Percentiles rank a stretch among this genome's conserved stretches.
Conservation (phyloP, 2,797 vertebrate genomes). For the Neosalanx taihuensis region DNA sequence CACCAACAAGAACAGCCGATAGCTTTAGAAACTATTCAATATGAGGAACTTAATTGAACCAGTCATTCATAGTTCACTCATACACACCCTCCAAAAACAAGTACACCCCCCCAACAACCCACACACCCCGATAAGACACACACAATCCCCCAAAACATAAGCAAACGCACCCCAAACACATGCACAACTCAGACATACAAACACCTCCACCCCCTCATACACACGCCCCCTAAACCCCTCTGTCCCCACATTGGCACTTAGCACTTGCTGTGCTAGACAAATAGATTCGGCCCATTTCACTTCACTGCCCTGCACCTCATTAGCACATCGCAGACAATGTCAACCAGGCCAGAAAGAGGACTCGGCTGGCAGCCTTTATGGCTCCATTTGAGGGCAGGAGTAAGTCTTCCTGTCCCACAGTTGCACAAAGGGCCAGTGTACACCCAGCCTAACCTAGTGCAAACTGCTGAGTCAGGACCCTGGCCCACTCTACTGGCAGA, state of each 20-base stretch:
- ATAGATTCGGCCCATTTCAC: slow-evolving; percentile 38
- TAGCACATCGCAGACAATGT: slow-evolving; percentile 24
- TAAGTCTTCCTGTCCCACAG: not conserved
- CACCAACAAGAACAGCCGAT: no score
- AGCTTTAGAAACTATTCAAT: no score
- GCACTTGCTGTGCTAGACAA: slow-evolving; percentile 6
- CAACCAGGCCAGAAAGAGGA: slow-evolving; percentile 26
- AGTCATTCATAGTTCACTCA: no score
- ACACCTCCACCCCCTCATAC: not conserved
- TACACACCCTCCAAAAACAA: no score
- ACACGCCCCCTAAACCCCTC: not conserved
- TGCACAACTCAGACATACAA: not conserved
- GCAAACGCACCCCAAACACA: not conserved
- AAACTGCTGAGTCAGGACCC: slow-evolving; percentile 25
- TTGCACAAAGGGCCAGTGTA: slow-evolving; percentile 14
- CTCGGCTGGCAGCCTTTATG: not conserved
- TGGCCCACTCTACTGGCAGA: slow-evolving; percentile 1
- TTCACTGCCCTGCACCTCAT: slow-evolving; percentile 33
- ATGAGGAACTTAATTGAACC: no score
- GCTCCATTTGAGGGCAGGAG: slow-evolving; percentile 7
- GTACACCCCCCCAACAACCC: slow-evolving; percentile 28
- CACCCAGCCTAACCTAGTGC: slow-evolving; percentile 17
- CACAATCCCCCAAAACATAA: not conserved
- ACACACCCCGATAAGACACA: not conserved
- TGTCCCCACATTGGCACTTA: slow-evolving; percentile 2